Evolutionary conservation across 2,888 invertebrate genomes (phyloP).

Genomic region (Chymomyza amoena): DNA sequence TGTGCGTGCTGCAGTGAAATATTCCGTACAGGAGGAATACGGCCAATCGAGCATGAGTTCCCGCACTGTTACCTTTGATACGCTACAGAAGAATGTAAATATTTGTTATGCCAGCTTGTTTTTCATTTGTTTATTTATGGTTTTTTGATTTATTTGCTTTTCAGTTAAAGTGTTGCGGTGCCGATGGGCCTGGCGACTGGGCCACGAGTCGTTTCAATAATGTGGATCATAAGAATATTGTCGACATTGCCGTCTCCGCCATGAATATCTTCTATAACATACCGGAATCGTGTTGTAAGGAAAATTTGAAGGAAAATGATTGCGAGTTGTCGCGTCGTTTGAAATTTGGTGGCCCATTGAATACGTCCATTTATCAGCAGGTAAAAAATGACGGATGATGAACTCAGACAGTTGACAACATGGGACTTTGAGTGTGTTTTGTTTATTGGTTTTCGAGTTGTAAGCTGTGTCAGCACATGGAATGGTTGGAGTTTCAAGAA

Average conservation of each 20-base stretch:
- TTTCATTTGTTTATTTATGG: conserved; percentile 3
- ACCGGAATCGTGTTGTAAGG: conserved; percentile 82
- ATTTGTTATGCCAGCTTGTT: not conserved
- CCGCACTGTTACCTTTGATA: conserved; percentile 83
- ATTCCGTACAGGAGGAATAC: conserved; percentile 84
- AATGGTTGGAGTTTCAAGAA: no score
- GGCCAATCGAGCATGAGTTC: conserved; percentile 79
- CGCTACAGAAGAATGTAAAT: conserved; percentile 82
- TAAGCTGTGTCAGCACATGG: not conserved
- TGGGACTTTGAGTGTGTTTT: not conserved
- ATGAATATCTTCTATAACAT: conserved; percentile 81
- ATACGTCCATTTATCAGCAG: conserved; percentile 80
- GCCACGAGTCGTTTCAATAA: conserved; percentile 82
- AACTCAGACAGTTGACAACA: not conserved
- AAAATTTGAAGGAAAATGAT: conserved; percentile 77
- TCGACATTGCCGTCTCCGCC: conserved; percentile 80
- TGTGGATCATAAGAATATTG: conserved; percentile 78
- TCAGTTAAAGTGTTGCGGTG: conserved; percentile 89
- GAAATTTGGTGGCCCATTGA: conserved; percentile 79
- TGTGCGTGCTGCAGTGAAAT: conserved; percentile 82
- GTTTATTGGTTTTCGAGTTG: not conserved
- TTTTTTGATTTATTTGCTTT: conserved; percentile 19
- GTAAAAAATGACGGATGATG: conserved; percentile 60
- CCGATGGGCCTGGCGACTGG: conserved; percentile 86
- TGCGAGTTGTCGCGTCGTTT: conserved; percentile 80